Percentiles rank a stretch among this genome's conserved stretches.
Evolutionary conservation across 1,140 invertebrate species (phyloP).

Genomic region (Orchestia grillus): DNA sequence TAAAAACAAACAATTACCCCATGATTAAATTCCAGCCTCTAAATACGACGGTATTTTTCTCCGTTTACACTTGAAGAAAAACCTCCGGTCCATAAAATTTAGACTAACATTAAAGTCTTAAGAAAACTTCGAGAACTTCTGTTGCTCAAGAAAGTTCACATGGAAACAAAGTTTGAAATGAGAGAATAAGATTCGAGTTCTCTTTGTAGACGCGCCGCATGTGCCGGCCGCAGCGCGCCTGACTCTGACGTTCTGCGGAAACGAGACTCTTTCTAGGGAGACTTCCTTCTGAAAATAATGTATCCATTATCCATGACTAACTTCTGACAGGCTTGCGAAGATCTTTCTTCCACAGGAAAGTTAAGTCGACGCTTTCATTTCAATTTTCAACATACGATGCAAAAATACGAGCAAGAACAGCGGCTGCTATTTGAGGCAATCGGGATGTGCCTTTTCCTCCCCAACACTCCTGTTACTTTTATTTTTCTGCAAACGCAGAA

Average conservation of each 20-base stretch:
- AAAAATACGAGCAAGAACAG: neutral
- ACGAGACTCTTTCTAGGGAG: neutral
- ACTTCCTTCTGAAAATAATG: neutral
- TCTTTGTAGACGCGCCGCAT: neutral
- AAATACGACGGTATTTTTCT: neutral
- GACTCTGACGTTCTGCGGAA: neutral
- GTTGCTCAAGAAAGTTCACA: neutral
- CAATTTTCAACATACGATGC: neutral
- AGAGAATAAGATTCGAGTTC: neutral
- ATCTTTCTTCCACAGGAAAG: neutral
- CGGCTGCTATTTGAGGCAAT: neutral
- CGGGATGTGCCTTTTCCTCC: neutral
- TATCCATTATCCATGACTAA: neutral
- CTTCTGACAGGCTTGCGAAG: neutral
- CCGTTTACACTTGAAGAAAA: neutral
- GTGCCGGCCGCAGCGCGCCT: neutral
- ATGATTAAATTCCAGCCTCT: too few relatives aligned
- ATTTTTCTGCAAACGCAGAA: neutral
- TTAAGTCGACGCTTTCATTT: neutral
- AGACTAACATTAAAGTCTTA: neutral
- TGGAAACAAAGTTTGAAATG: neutral
- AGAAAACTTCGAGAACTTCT: neutral
- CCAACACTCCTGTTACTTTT: neutral
- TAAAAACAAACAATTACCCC: too few relatives aligned
- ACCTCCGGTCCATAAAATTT: neutral